A percentile compares a stretch with the other conserved stretches of the same genome.
Evolutionary conservation across 2,797 vertebrate genomes (phyloP).

Genomic region (Molossus molossus): DNA sequence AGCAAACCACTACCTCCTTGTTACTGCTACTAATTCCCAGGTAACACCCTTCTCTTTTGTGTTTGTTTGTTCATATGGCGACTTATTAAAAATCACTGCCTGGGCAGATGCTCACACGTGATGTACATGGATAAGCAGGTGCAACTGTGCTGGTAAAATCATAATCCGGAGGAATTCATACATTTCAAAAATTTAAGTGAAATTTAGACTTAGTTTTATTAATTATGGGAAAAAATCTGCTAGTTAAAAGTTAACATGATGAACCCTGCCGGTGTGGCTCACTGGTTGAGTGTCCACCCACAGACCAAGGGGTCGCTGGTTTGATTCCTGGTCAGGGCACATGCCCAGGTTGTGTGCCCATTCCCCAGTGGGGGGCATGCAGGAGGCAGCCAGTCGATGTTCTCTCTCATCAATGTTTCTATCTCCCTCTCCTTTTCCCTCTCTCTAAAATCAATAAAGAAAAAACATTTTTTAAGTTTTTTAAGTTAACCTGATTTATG

Average conservation of each 20-base stretch:
- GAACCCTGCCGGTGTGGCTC: too few species aligned
- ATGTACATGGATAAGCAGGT: neutral
- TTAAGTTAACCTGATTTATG: neutral
- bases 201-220: conserved; percentile 1
- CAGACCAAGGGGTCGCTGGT: too few species aligned
- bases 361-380: too few species aligned
- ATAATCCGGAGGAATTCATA: neutral
- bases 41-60: neutral
- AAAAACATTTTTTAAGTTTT: neutral
- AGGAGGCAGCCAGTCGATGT: too few species aligned
- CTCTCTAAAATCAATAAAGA: too few species aligned
- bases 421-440: too few species aligned
- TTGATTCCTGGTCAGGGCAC: too few species aligned
- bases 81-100: conserved; percentile 45
- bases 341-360: too few species aligned
- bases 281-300: too few species aligned
- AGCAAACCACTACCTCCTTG: neutral
- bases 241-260: conserved; percentile 15
- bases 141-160: neutral
- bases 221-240: neutral
- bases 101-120: neutral
- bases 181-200: neutral
- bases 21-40: neutral
- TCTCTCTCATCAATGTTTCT: too few species aligned
- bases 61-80: neutral